These are phyloP conservation scores for Sorex araneus DNA, from an alignment of 2,113 vertebrate species.

Conservation along the genomic window DNA sequence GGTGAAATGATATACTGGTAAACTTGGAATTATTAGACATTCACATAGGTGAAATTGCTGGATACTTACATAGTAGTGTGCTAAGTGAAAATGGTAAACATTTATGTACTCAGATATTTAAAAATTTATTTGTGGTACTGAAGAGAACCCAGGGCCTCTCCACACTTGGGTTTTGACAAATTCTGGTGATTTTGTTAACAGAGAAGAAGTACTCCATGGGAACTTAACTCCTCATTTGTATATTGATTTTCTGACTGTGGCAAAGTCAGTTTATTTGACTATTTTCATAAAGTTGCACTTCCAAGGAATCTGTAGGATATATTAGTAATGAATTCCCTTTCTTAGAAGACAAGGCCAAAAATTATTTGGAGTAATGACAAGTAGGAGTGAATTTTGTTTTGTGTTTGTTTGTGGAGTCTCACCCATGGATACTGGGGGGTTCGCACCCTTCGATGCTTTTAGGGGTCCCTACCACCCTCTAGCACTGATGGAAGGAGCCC, in stretches of 20 bases:
- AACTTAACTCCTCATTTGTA: neutral
- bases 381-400: conserved; percentile 10
- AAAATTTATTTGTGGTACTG: neutral
- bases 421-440: no score
- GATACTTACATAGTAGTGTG: no score
- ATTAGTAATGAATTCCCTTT: neutral
- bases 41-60: neutral
- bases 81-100: neutral
- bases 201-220: neutral
- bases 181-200: neutral
- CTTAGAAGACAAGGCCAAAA: neutral
- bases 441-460: no score
- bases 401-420: neutral
- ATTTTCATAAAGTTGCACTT: neutral
- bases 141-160: neutral
- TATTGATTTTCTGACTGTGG: neutral
- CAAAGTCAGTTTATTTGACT: neutral
- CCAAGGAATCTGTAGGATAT: neutral
- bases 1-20: no score
- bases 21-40: neutral
- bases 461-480: neutral
- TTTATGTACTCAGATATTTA: no score
- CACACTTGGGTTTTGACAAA: neutral
- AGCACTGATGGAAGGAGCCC: neutral
- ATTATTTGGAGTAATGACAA: conserved; percentile 3